phyloP scores from a whole-genome alignment of 2,113 vertebrate species.

The Callithrix jacchus region DNA sequence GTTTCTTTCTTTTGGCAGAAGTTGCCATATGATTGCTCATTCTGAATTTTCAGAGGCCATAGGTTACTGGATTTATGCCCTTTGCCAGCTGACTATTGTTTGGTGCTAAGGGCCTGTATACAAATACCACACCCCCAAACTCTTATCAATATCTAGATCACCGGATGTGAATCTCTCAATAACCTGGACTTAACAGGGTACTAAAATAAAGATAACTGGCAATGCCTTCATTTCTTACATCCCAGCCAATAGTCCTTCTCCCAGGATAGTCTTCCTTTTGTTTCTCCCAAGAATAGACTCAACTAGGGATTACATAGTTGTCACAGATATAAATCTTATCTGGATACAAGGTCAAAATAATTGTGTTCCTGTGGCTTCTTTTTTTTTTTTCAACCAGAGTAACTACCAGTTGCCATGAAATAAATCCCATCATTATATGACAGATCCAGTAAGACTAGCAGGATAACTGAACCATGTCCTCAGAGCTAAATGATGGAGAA shows the following conservation, averaged over 20 bases:
- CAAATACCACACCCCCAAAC: background rate
- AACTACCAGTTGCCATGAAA: background rate
- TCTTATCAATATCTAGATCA: background rate
- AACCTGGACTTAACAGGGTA: background rate
- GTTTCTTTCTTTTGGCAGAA: background rate
- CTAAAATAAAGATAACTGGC: background rate
- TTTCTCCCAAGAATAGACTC: background rate
- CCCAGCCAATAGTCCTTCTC: background rate
- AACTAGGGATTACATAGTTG: background rate
- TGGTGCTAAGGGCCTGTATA: background rate
- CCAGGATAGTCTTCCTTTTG: background rate
- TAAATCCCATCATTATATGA: conserved; percentile 30
- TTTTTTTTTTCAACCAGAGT: background rate
- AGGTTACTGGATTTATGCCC: background rate
- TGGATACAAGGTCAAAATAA: background rate
- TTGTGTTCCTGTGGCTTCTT: background rate
- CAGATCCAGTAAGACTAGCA: background rate
- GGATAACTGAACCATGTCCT: background rate
- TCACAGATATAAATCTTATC: background rate
- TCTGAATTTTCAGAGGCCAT: background rate
- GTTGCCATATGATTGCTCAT: background rate
- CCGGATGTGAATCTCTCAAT: background rate
- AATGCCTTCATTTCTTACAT: background rate
- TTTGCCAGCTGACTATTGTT: background rate
- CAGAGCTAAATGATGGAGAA: background rate